These are phyloP conservation scores for Stenurella melanura DNA, from an alignment of 2,888 invertebrate species.

Conservation along the genomic window DNA sequence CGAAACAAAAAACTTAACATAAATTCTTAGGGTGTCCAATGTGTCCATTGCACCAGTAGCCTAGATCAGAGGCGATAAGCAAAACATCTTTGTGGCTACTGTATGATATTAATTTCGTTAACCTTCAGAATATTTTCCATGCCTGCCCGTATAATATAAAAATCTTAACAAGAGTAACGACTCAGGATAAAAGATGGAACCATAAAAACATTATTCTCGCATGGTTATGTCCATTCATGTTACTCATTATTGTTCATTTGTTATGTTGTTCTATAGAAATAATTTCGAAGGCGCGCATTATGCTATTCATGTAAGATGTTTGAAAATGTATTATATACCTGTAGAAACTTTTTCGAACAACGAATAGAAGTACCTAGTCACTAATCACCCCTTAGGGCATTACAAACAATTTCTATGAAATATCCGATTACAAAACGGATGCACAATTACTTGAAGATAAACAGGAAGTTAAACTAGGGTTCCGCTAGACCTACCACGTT, in stretches of 20 bases:
- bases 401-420: slow-evolving; percentile 9
- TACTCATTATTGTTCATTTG: not conserved
- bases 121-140: slow-evolving; percentile 8
- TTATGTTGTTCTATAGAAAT: slow-evolving; percentile 5
- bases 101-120: slow-evolving; percentile 12
- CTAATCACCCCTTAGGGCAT: not conserved
- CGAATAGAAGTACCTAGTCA: slow-evolving; percentile 13
- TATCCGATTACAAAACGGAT: slow-evolving; percentile 11
- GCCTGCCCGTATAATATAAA: not conserved
- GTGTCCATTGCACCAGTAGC: not conserved
- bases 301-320: slow-evolving; percentile 2
- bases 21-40: not conserved
- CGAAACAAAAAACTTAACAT: not conserved
- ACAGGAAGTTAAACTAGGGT: not conserved
- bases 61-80: slow-evolving; percentile 16
- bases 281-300: not conserved
- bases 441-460: slow-evolving; percentile 1
- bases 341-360: not conserved
- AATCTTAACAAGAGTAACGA: not conserved
- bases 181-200: not conserved
- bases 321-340: slow-evolving; percentile 5
- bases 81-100: slow-evolving; percentile 10
- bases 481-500: not conserved
- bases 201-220: not conserved
- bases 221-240: not conserved